Conservation (phyloP, 1,140 invertebrate species). For the Odontomachus brunneus region DNA sequence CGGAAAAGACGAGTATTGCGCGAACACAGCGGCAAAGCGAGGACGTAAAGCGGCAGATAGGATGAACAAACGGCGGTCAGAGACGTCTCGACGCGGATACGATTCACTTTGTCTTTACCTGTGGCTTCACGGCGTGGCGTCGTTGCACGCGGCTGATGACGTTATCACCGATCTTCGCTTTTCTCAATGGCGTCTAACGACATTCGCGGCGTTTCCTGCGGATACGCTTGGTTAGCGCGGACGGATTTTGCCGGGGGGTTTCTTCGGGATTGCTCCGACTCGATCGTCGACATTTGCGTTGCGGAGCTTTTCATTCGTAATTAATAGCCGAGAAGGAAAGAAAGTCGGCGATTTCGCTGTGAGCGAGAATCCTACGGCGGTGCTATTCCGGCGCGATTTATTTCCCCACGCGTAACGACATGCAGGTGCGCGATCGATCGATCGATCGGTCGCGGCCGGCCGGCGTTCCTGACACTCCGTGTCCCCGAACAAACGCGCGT, state of each 20-base stretch:
- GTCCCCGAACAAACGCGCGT: conserved; percentile 6
- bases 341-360: no score
- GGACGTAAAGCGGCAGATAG: neutral
- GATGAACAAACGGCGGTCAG: conserved; percentile 8
- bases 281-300: no score
- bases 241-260: neutral
- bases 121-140: neutral
- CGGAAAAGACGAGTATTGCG: neutral
- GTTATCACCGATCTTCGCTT: conserved; percentile 19
- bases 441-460: neutral
- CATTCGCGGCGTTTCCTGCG: neutral
- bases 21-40: conserved; percentile 7
- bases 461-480: conserved; percentile 20
- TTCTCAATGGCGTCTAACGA: neutral
- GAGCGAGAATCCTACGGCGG: neutral
- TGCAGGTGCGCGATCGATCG: conserved; percentile 55
- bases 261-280: neutral
- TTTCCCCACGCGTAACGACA: conserved; percentile 46
- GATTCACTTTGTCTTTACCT: conserved; percentile 19
- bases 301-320: no score
- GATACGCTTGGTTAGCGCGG: neutral
- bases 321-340: no score
- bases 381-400: conserved; percentile 43
- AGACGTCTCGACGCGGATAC: neutral
- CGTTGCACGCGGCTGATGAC: conserved; percentile 27